Conservation (phyloP, 92 coral and sea anemone species). For the Hydrozoanthus gracilis region DNA sequence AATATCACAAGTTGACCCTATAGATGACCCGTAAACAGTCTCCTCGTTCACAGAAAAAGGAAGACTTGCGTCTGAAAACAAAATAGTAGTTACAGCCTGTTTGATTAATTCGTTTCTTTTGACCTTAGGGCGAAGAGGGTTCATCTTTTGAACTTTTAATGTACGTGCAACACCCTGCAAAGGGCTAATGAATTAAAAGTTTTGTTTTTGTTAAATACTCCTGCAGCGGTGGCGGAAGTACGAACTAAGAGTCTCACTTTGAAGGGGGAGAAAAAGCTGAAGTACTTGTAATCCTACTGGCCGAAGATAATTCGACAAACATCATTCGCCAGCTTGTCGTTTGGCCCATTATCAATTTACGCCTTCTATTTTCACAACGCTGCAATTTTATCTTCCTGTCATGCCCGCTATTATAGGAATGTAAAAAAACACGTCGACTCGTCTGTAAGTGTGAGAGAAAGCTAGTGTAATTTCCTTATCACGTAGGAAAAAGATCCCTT, state of each 20-base stretch:
- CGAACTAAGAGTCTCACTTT: constrained; percentile 19
- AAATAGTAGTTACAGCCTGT: not conserved
- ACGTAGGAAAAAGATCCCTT: constrained; percentile 4
- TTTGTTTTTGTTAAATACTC: not conserved
- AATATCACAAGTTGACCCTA: constrained; percentile 13
- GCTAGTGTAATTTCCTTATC: constrained; percentile 47
- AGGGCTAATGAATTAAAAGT: not conserved
- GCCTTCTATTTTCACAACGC: constrained; percentile 68
- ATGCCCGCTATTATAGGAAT: constrained; percentile 74
- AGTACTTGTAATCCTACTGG: constrained; percentile 48
- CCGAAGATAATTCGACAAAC: constrained; percentile 73
- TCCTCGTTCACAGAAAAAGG: constrained; percentile 18
- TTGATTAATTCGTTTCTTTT: constrained; percentile 21
- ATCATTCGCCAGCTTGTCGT: constrained; percentile 72
- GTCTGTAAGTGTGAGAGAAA: constrained; percentile 57
- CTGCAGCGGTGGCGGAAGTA: constrained; percentile 38
- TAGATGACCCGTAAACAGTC: constrained; percentile 37
- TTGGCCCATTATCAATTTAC: constrained; percentile 74
- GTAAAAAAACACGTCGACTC: constrained; percentile 60
- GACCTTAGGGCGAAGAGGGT: constrained; percentile 23
- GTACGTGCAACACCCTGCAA: not conserved
- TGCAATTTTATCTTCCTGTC: constrained; percentile 78
- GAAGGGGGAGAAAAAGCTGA: constrained; percentile 37
- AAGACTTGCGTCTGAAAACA: constrained; percentile 29
- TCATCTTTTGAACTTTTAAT: constrained; percentile 4